These are phyloP conservation scores for Plectropomus leopardus DNA, from an alignment of 2,113 vertebrate genomes.

Conservation along the genomic window DNA sequence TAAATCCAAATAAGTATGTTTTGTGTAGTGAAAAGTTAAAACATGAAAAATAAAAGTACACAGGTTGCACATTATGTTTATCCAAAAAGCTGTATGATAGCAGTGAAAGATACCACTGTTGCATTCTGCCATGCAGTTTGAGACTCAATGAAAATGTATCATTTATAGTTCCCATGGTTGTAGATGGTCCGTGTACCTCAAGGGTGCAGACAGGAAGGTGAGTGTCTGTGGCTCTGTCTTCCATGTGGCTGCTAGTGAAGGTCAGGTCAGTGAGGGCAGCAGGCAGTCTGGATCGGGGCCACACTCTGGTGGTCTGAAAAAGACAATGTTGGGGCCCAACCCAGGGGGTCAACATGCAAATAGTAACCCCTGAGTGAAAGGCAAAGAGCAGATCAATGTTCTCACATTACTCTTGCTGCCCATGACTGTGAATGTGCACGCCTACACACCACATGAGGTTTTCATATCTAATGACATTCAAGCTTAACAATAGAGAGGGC, in stretches of 20 bases:
- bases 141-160: neutral
- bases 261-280: constrained; percentile 79
- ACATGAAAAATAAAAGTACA: neutral
- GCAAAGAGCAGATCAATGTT: constrained; percentile 78
- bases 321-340: constrained; percentile 52
- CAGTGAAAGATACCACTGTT: neutral
- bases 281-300: constrained; percentile 58
- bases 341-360: constrained; percentile 82
- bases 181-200: constrained; percentile 17
- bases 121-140: neutral
- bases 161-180: neutral
- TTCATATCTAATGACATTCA: constrained; percentile 70
- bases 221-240: constrained; percentile 40
- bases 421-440: constrained; percentile 71
- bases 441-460: constrained; percentile 58
- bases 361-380: constrained; percentile 73
- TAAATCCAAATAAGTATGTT: neutral
- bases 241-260: constrained; percentile 62
- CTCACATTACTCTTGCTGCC: constrained; percentile 78
- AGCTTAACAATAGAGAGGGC: constrained; percentile 60
- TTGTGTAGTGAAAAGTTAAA: neutral
- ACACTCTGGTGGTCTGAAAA: constrained; percentile 60
- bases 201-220: constrained; percentile 51
- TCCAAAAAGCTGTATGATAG: neutral
- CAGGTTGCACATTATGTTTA: neutral